A percentile compares a stretch with the other conserved stretches of the same genome.
phyloP scores from a whole-genome alignment of 2,888 invertebrate genomes.

The Leptinotarsa haldemani region DNA sequence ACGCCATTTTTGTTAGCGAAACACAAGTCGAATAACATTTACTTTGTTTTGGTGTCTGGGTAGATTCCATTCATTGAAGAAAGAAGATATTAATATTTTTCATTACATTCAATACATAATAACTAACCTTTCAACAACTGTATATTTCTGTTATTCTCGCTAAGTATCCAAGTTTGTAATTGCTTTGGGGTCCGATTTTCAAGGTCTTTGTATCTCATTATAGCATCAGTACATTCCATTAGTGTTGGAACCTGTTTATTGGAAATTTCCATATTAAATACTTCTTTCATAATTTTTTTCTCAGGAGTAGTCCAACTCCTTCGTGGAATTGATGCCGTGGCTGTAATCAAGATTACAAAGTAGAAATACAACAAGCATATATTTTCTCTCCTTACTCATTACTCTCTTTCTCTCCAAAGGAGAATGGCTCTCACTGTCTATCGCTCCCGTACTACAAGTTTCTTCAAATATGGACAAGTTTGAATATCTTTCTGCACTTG shows the following conservation, averaged over 20 bases:
- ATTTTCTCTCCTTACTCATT: constrained; percentile 5
- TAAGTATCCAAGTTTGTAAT: constrained; percentile 1
- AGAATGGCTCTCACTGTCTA: neutral
- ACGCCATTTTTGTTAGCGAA: neutral
- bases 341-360: neutral
- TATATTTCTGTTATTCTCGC: neutral
- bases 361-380: neutral
- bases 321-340: neutral
- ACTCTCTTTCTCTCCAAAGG: neutral
- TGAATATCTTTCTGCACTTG: neutral
- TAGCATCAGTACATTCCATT: constrained; percentile 8
- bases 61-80: neutral
- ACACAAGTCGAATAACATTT: neutral
- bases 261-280: neutral
- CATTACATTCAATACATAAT: constrained; percentile 2
- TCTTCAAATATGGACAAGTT: neutral
- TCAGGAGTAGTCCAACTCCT: constrained; percentile 8
- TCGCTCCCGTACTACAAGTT: neutral
- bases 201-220: constrained; percentile 6
- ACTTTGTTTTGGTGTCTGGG: neutral
- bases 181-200: constrained; percentile 16
- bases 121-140: neutral
- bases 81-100: neutral
- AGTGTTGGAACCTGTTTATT: constrained; percentile 3
- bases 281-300: neutral